These are phyloP conservation scores for Channa argus DNA, from an alignment of 2,113 vertebrate species.

Conservation along the genomic window DNA sequence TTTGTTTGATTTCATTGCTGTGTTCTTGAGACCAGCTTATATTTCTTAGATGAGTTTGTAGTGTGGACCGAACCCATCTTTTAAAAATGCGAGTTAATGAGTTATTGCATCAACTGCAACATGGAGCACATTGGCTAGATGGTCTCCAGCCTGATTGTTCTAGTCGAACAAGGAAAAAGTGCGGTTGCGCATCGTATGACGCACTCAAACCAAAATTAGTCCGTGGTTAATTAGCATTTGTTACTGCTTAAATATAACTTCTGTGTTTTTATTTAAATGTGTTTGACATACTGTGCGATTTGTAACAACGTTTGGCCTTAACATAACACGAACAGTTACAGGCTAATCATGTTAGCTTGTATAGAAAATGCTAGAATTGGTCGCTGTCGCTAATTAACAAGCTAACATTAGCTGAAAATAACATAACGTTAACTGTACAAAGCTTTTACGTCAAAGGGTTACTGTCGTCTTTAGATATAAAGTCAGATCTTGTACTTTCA, in stretches of 20 bases:
- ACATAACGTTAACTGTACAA: background rate
- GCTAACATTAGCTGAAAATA: background rate
- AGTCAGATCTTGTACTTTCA: no score
- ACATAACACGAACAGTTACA: background rate
- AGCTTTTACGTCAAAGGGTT: no score
- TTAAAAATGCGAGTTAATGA: no score
- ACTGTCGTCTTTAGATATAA: no score
- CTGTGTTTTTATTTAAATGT: rapidly evolving
- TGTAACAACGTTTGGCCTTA: background rate
- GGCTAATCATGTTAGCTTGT: background rate
- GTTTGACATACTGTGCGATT: no score
- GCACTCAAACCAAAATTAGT: conserved; percentile 50
- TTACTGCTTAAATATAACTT: background rate
- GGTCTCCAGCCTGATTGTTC: conserved; percentile 41
- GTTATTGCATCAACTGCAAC: background rate
- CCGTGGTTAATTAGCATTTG: background rate
- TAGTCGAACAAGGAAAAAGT: conserved; percentile 69
- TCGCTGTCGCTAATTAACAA: background rate
- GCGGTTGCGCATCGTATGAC: conserved; percentile 64
- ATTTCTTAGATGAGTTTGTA: rapidly evolving
- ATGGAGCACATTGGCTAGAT: conserved; percentile 29
- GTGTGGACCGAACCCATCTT: background rate
- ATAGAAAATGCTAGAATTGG: conserved; percentile 52
- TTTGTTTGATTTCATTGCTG: conserved; percentile 25
- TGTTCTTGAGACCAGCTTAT: conserved; percentile 12